Evolutionary conservation across 1,140 invertebrate genomes (phyloP).

Genomic region (Drosophila parabipectinata): DNA sequence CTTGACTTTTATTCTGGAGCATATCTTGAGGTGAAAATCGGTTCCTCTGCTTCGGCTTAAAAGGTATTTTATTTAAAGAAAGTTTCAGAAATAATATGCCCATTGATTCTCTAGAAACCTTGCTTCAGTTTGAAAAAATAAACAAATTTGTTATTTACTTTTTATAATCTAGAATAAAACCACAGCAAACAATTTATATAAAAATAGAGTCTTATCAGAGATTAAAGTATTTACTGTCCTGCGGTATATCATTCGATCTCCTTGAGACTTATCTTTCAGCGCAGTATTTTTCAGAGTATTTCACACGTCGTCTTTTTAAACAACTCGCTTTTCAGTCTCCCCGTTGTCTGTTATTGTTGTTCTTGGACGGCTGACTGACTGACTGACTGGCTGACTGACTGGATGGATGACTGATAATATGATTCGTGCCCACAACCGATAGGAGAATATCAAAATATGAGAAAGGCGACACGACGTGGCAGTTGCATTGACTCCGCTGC

Average conservation of each 20-base stretch:
- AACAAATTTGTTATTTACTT: not conserved
- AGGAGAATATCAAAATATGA: constrained; percentile 36
- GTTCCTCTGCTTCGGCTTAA: constrained; percentile 12
- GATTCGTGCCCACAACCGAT: constrained; percentile 64
- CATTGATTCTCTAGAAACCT: not conserved
- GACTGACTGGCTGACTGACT: not conserved
- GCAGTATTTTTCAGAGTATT: constrained; percentile 40
- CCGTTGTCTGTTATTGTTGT: constrained; percentile 49
- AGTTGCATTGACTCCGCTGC: constrained; percentile 48
- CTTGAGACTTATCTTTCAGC: constrained; percentile 4
- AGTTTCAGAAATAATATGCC: not conserved
- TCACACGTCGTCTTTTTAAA: constrained; percentile 38
- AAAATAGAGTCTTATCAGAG: constrained; percentile 7
- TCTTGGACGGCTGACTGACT: constrained; percentile 27
- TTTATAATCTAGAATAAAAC: not conserved
- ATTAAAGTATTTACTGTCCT: constrained; percentile 14
- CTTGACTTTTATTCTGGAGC: constrained; percentile 7
- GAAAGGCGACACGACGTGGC: not conserved
- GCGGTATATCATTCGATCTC: not conserved
- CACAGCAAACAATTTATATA: not conserved
- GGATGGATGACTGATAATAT: constrained; percentile 59
- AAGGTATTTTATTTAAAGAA: not conserved
- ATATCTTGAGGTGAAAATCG: constrained; percentile 7
- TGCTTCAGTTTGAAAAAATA: too few relatives aligned
- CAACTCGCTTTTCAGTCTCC: constrained; percentile 26